Evolutionary conservation across 2,113 vertebrate genomes (phyloP), one percentile per base, ranked within the genome.

Genomic region (Ondatra zibethicus): DNA sequence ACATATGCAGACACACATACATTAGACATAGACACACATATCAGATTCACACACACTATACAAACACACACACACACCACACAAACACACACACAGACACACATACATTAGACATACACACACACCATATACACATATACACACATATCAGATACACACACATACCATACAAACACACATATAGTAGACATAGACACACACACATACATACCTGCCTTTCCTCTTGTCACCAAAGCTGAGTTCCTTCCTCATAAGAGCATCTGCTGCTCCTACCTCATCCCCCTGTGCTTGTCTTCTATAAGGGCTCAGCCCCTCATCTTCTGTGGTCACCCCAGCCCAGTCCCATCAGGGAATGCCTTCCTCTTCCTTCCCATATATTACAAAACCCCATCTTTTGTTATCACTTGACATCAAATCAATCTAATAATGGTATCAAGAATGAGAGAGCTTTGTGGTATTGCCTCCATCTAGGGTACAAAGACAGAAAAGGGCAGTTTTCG

Each of bases 261-360:
- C 80, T 39, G 19, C 21, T 39, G 12, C 19, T 19, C 36, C 10
- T 23, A 21, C 47, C 39, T 14, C 13, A 17, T 12, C 16, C 58
- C n/a, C 16, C 61, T 12, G 7, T 17, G 39, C 45, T 36, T 55
- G 47, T 61, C 39, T 52, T 27, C 70, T 13, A 0, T 70, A 36
- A 0, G 17, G 42, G n/a, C 58, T 45, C 36, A 58, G 14, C 25
- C 58, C 19, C 31, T 33, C 47, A 36, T 50, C 13, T 63, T n/a
- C 16, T 3, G 39, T 29, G 0, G 14, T 25, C 68, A 45, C n/a
- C 85, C 68, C 12, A 61, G 63, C 52, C 55, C 45, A 39, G n/a
- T 0, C 75, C 63, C 70, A 39, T n/a, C 0, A 27, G 29, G 17
- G 31, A 52, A 39, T 8, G 0, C 11, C 25, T 29, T 14, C 39